Evolutionary conservation across 64 coral and sea anemone species (phyloP), one percentile per base, ranked within the genome.

Genomic region (Montipora efflorescens): DNA sequence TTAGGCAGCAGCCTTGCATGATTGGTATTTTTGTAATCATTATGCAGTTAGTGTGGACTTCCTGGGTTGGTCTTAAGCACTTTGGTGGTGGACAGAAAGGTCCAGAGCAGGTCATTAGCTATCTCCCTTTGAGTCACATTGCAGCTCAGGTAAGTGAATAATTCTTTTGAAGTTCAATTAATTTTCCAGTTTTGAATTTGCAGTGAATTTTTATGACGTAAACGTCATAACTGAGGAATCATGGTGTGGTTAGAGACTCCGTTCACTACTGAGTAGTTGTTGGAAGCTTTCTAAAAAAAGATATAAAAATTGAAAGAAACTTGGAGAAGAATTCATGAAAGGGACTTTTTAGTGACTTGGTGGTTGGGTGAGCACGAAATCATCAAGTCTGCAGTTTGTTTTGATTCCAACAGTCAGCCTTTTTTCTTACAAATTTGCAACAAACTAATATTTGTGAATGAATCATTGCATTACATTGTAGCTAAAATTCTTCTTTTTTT

Each of bases 41-140:
- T 58, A 9, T 14, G 49, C 47, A 97, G 95, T 22, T 97, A 50
- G 18, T 79, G 10, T 97, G 95, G 95, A 97, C 73, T 47, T 76
- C 88, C 5, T 77, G 75, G 46, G n/a, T 18, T n/a, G 78, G 88
- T 36, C 89, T 81, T 58, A 14, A 28, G 9, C 82, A 90, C 88
- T 45, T 90, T 4, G 13, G 72, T 4, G 79, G 74, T 73, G 96
- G 90, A 7, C 10, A 90, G n/a, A 93, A 92, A 78, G 70, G 67
- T 45, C 87, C 90, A 25, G 94, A 95, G 43, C 94, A 95, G 66
- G 12, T 90, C 8, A 80, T 98, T 81, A 98, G 96, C 69, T 98
- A 95, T 48, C 88, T 98, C 47, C 96, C 96, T 8, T 81, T 98
- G 45, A 98, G 96, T 44, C 96, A 98, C 78, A 93, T 98, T 83